Conservation (phyloP, 2,113 vertebrate species). For the Murina feae region DNA sequence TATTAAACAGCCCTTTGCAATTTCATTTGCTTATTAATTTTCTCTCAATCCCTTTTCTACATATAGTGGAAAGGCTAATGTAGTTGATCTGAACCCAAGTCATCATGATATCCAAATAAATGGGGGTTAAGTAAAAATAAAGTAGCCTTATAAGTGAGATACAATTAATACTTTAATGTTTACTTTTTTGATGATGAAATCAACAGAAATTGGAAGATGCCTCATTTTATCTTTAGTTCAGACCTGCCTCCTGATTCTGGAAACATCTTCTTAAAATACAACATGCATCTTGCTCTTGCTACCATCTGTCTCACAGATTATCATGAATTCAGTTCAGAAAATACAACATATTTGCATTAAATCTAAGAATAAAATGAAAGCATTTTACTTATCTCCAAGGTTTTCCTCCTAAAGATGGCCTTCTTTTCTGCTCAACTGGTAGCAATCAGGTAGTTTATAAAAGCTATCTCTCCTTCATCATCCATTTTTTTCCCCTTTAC, state of each 20-base stretch:
- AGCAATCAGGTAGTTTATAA: neutral
- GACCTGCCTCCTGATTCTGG: neutral
- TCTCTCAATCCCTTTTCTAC: neutral
- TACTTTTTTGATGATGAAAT: neutral
- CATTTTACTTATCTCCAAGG: neutral
- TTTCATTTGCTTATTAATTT: neutral
- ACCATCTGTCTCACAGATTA: neutral
- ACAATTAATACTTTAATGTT: neutral
- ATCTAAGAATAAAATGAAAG: neutral
- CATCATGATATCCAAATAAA: neutral
- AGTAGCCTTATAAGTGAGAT: neutral
- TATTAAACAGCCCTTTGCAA: neutral
- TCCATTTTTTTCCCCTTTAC: neutral
- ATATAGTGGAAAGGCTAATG: neutral
- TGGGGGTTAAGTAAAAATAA: neutral
- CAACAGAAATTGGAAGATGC: neutral
- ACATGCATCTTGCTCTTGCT: neutral
- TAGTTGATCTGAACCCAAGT: slow-evolving; percentile 27
- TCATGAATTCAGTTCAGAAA: slow-evolving; percentile 20
- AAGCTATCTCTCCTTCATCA: neutral
- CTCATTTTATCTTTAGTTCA: neutral
- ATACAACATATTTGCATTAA: neutral
- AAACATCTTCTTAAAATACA: neutral
- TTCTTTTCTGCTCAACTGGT: neutral
- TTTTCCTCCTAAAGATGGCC: neutral